Evolutionary conservation across 2,888 invertebrate genomes (phyloP).

Genomic region (Homarus gammarus): DNA sequence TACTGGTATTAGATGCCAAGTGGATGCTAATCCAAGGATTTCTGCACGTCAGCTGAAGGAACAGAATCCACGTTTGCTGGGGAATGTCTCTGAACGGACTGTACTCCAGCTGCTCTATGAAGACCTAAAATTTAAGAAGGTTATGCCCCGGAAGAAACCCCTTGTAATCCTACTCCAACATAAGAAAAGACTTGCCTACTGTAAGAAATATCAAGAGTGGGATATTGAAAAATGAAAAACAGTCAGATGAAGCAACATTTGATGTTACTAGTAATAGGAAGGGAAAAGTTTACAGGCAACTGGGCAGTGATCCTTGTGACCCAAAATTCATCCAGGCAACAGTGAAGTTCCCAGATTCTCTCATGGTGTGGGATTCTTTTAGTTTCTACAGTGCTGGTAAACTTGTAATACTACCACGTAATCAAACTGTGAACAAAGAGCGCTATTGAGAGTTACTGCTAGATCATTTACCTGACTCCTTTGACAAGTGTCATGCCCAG

Average conservation of each 20-base stretch:
- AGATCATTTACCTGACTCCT: conserved; percentile 6
- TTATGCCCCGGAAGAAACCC: neutral
- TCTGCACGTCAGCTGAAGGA: neutral
- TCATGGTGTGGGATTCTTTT: conserved; percentile 50
- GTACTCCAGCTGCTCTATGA: neutral
- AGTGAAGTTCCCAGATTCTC: conserved; percentile 32
- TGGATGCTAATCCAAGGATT: neutral
- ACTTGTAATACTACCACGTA: conserved; percentile 5
- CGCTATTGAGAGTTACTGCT: neutral
- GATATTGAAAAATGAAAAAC: neutral
- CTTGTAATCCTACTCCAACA: neutral
- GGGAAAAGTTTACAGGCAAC: neutral
- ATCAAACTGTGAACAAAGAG: conserved; percentile 15
- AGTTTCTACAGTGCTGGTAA: neutral
- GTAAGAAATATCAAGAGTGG: conserved; percentile 15
- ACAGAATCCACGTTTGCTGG: neutral
- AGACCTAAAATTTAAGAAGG: neutral
- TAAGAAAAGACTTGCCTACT: neutral
- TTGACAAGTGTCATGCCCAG: neutral
- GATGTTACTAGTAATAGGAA: neutral
- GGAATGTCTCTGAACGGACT: neutral
- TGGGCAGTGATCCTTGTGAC: conserved; percentile 7
- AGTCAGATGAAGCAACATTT: conserved; percentile 29
- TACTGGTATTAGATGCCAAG: too few relatives aligned
- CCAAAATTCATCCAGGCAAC: conserved; percentile 13